phyloP scores from a whole-genome alignment of 64 coral and sea anemone genomes.

The Platygyra sinensis region DNA sequence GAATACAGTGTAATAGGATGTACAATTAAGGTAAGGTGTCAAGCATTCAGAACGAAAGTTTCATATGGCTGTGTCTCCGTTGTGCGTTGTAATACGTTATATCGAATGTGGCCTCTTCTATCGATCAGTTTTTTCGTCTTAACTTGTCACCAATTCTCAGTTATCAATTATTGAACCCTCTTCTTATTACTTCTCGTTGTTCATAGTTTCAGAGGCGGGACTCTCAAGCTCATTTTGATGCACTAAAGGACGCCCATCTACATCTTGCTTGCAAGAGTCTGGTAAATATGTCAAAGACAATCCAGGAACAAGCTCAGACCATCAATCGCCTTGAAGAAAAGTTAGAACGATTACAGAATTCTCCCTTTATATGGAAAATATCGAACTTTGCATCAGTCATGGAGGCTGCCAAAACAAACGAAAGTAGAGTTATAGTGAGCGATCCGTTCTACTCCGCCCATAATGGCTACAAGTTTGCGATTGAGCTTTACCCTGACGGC shows the following conservation, averaged over 20 bases:
- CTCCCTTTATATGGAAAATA: constrained; percentile 42
- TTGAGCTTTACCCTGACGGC: constrained; percentile 16
- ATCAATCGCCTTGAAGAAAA: constrained; percentile 18
- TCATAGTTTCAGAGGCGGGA: constrained; percentile 28
- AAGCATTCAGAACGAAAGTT: neutral
- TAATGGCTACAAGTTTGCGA: constrained; percentile 5
- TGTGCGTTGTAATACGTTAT: too few relatives aligned
- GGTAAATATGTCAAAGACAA: constrained; percentile 8
- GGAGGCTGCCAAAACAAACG: constrained; percentile 14
- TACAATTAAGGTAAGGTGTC: constrained; percentile 14
- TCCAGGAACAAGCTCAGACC: constrained; percentile 21
- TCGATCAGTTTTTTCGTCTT: too few relatives aligned
- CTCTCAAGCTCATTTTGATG: constrained; percentile 21
- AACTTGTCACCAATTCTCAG: too few relatives aligned
- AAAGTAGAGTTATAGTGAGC: neutral
- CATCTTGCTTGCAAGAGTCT: constrained; percentile 6
- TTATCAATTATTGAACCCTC: too few relatives aligned
- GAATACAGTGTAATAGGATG: constrained; percentile 17
- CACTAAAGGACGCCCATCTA: constrained; percentile 29
- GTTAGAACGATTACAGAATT: constrained; percentile 23
- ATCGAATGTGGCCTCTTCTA: too few relatives aligned
- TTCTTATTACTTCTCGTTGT: neutral
- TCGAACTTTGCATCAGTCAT: constrained; percentile 16
- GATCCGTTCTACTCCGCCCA: constrained; percentile 25
- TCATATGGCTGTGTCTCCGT: too few relatives aligned